Conservation (phyloP, 2,797 vertebrate species). For the Rallus crepitans region DNA sequence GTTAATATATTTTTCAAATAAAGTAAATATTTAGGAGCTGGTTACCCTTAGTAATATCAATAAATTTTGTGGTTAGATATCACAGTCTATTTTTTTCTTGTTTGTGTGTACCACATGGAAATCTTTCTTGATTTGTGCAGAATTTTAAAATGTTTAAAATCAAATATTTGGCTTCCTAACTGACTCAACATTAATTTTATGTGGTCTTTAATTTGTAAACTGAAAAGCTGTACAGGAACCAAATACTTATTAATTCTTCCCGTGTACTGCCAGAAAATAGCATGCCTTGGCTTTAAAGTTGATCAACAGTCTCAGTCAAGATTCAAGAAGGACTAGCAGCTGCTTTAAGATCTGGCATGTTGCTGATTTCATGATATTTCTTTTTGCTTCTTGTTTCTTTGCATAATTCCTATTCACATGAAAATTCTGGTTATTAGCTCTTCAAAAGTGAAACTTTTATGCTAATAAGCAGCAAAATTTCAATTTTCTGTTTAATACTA, state of each 20-base stretch:
- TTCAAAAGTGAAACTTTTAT: background rate
- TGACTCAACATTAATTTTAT: constrained; percentile 11
- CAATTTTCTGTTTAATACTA: background rate
- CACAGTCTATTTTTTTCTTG: background rate
- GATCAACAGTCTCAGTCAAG: constrained; percentile 42
- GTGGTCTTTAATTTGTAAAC: background rate
- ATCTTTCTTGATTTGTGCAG: background rate
- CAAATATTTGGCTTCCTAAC: constrained; percentile 17
- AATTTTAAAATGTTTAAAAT: background rate
- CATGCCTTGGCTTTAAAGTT: constrained; percentile 39
- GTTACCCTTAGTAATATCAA: background rate
- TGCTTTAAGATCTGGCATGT: constrained; percentile 7
- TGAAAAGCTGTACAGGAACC: background rate
- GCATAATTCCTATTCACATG: constrained; percentile 10
- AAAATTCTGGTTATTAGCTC: constrained; percentile 49
- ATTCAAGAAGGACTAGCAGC: constrained; percentile 38
- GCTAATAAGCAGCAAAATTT: constrained; percentile 2
- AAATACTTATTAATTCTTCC: constrained; percentile 5
- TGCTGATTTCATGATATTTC: constrained; percentile 7
- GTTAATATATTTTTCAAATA: background rate
- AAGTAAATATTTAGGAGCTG: background rate
- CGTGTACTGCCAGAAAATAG: constrained; percentile 31
- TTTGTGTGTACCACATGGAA: background rate
- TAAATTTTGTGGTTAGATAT: background rate
- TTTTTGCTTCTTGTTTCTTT: constrained; percentile 11